Evolutionary conservation across 2,797 vertebrate species (phyloP).

Genomic region (Poecilia gillii): DNA sequence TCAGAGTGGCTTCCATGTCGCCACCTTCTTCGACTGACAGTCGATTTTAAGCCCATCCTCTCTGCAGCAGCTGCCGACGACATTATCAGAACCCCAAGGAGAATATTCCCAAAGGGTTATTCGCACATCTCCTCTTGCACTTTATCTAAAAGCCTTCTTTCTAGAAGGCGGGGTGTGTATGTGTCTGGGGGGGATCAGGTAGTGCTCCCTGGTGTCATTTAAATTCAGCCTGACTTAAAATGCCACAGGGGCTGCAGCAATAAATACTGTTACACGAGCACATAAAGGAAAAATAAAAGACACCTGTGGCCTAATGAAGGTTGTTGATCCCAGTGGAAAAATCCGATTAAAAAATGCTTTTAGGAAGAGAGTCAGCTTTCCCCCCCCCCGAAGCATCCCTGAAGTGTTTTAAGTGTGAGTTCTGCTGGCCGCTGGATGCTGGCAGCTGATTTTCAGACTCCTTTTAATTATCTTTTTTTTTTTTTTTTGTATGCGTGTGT

Average conservation of each 20-base stretch:
- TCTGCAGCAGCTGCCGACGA: slow-evolving; percentile 49
- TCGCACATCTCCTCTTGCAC: slow-evolving; percentile 34
- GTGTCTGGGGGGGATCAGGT: slow-evolving; percentile 5
- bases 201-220: slow-evolving; percentile 38
- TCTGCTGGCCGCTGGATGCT: slow-evolving; percentile 13
- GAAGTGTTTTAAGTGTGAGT: slow-evolving; percentile 28
- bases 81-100: slow-evolving; percentile 53
- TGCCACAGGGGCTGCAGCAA: slow-evolving; percentile 13
- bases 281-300: slow-evolving; percentile 5
- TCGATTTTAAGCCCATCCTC: slow-evolving; percentile 39
- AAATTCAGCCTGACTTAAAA: slow-evolving; percentile 44
- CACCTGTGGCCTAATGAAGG: slow-evolving; percentile 33
- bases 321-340: slow-evolving; percentile 17
- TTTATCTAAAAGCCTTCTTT: slow-evolving; percentile 45
- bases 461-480: slow-evolving; percentile 19
- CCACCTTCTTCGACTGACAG: slow-evolving; percentile 41
- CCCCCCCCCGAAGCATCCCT: background rate
- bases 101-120: slow-evolving; percentile 56
- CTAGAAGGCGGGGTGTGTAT: slow-evolving; percentile 7
- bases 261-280: background rate
- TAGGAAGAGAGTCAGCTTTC: slow-evolving; percentile 4
- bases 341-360: background rate
- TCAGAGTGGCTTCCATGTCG: slow-evolving; percentile 41
- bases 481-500: background rate
- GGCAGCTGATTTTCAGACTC: slow-evolving; percentile 21